These are phyloP conservation scores for Gerris lacustris DNA, from an alignment of 2,888 invertebrate genomes.

Conservation along the genomic window DNA sequence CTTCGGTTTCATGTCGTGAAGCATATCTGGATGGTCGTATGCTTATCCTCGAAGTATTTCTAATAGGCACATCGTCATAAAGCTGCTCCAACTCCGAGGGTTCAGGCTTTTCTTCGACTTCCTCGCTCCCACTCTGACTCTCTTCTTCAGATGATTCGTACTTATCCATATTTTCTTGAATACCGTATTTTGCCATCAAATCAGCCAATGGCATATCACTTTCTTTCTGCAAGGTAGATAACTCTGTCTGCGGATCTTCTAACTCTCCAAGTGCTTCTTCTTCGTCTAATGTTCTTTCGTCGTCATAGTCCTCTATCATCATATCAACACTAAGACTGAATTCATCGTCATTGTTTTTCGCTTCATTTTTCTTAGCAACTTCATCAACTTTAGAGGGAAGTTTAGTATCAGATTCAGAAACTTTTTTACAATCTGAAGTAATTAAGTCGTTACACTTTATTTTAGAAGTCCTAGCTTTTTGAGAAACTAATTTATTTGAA, in stretches of 20 bases:
- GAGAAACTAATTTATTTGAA: not conserved
- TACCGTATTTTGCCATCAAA: constrained; percentile 78
- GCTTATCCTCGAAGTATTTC: constrained; percentile 14
- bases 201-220: constrained; percentile 94
- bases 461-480: not conserved
- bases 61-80: not conserved
- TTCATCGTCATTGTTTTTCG: constrained; percentile 43
- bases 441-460: not conserved
- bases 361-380: not conserved
- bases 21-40: constrained; percentile 19
- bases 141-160: constrained; percentile 53
- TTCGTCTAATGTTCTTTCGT: constrained; percentile 91
- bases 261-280: constrained; percentile 88
- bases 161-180: constrained; percentile 47
- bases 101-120: constrained; percentile 2
- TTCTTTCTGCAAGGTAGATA: constrained; percentile 66
- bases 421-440: not conserved
- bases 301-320: constrained; percentile 96
- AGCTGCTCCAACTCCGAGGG: not conserved
- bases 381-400: not conserved
- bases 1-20: constrained; percentile 57
- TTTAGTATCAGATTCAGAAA: not conserved
- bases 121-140: constrained; percentile 40
- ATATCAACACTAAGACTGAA: constrained; percentile 81
- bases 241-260: constrained; percentile 75